Base-by-base conservation (phyloP, 2,113 vertebrate genomes). In the Mugil cephalus region DNA sequence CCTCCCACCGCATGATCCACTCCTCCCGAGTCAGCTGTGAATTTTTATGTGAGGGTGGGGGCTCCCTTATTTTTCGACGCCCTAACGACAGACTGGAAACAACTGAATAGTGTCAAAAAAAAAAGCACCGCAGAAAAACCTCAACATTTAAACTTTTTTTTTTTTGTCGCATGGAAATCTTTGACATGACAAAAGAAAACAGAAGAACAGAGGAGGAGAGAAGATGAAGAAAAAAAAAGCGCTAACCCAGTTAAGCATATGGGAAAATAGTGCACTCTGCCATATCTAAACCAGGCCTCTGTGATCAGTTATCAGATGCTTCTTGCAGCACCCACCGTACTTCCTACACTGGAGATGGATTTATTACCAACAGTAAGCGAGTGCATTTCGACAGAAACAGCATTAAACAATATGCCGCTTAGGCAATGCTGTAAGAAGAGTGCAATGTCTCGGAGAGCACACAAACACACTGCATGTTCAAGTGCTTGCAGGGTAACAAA, bases 311-410 rank as follows among this genome's bases (percentile, higher is more conserved):
- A 81, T 72, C 56, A 79, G 71, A 62, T 65, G 64, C 63, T 81
- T 79, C 59, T 61, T 79, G 69, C 58, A 80, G 79, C 55, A 74
- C 67, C 74, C 52, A 73, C 60, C 68, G 19, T 48, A 58, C 56
- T 70, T 80, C 48, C 79, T 83, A 79, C 76, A 80, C 69, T 73
- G n/a, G 59, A 83, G 78, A 75, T 58, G 21, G 66, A 86, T 67
- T 69, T 1, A 8, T 40, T 63, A 24, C 60, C 6, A 38, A 55
- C 3, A 50, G 18, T 34, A 47, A 51, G 64, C 40, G 43, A 47
- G 9, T 42, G 30, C 55, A 58, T 65, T 60, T 69, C 51, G 63
- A 18, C 50, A 77, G 38, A 73, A 76, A 70, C 19, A 21, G 24
- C 7, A 14, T 56, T 58, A 13, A 61, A 65, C 42, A 83, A 82